Evolutionary conservation across 2,113 vertebrate genomes (phyloP), one percentile per base, ranked within the genome.

Genomic region (Cricetomys ansorgei): DNA sequence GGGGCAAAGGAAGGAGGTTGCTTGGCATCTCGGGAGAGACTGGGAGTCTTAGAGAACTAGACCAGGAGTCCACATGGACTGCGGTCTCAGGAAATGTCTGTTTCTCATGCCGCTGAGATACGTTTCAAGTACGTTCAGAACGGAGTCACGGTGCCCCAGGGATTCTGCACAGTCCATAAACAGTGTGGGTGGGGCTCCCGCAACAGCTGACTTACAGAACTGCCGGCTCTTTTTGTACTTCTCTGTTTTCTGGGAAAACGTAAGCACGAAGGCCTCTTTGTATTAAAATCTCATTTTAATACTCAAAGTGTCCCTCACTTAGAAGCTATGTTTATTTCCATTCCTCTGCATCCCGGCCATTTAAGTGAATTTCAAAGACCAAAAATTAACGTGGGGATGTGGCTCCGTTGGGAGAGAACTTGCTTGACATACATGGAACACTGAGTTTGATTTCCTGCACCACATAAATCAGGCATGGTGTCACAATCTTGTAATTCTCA

Each of bases 311-410:
- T 95, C 90, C 96, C 97, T 98, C 96, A 96, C 96, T 96, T 92
- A 94, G 93, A 92, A 98, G 92, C 96, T 96, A 57, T 90, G 93
- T 96, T 96, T 93, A 76, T 97, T 94, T 96, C 87, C 97, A 97
- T 90, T 97, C 96, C 96, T 95, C 89, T 62, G 7, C 91, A 57
- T 96, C 94, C 79, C 96, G 95, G 98, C 95, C 88, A 87, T 91
- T 97, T 96, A 96, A 97, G 92, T 94, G 91, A 97, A 94, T 97
- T 97, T 96, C 97, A 97, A 97, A 97, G 94, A 96, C 87, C 73
- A 91, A 97, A 98, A 98, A 4, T 23, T 95, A 97, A 93, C 79
- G 27, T 48, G 40, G 43, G 17, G 29, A 34, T 64, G 40, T 65
- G 81, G 45, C 45, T 67, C 31, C 4, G 5, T 67, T 37, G 27